Conservation (phyloP, 2,888 invertebrate species). For the Platypus cylindrus region DNA sequence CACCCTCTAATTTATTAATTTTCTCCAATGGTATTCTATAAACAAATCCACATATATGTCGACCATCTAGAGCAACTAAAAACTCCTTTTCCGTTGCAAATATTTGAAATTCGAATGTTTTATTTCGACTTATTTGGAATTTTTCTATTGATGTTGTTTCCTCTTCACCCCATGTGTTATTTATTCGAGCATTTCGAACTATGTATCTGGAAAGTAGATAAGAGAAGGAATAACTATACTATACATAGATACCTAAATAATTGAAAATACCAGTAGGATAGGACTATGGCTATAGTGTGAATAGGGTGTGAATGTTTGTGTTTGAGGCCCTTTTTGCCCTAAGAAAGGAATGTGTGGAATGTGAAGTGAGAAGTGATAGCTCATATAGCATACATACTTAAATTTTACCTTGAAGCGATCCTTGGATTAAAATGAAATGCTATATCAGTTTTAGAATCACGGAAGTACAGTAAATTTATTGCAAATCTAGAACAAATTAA, state of each 20-base stretch:
- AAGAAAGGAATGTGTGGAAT: no score
- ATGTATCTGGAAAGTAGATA: slow-evolving; percentile 43
- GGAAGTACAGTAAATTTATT: slow-evolving; percentile 44
- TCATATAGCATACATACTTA: no score
- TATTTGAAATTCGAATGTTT: slow-evolving; percentile 45
- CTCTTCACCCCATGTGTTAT: slow-evolving; percentile 61
- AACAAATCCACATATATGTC: slow-evolving; percentile 56
- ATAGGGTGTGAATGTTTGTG: no score
- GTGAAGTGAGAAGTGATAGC: no score
- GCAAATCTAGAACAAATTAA: slow-evolving; percentile 46
- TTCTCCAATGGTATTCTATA: slow-evolving; percentile 50
- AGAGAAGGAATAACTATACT: no score
- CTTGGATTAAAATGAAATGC: slow-evolving; percentile 75
- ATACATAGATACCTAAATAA: no score
- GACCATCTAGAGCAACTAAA: slow-evolving; percentile 59
- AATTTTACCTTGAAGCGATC: slow-evolving; percentile 56
- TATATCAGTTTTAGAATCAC: slow-evolving; percentile 36
- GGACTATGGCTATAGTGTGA: no score
- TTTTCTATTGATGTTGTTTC: slow-evolving; percentile 44
- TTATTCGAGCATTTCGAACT: slow-evolving; percentile 57
- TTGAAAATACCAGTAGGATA: no score
- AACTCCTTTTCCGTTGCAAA: slow-evolving; percentile 47
- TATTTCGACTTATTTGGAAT: slow-evolving; percentile 40
- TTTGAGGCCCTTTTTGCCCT: no score
- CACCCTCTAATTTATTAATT: slow-evolving; percentile 29